Evolutionary conservation across 2,113 vertebrate species (phyloP).

Genomic region (Lycocorax pyrrhopterus): DNA sequence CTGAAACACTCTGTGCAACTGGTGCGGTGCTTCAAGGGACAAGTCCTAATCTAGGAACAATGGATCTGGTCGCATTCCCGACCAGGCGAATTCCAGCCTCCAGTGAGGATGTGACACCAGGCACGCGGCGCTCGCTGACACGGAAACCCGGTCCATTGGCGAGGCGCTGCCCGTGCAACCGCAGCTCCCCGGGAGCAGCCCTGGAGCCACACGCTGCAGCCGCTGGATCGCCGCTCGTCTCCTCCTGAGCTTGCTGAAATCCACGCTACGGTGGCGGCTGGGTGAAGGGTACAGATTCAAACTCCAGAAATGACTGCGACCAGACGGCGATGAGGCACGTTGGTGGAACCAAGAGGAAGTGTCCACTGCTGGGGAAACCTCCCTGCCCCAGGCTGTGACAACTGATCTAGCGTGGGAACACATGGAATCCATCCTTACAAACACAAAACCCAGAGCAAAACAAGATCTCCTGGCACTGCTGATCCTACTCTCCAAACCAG

Average conservation of each 20-base stretch:
- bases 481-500: not conserved
- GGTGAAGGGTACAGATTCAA: not conserved
- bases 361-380: not conserved
- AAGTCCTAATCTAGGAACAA: not conserved
- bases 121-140: not conserved
- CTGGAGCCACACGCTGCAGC: not conserved
- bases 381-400: not conserved
- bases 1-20: not conserved
- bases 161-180: not conserved
- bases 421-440: not conserved
- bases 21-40: not conserved
- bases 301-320: not conserved
- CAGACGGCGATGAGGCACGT: fast-evolving
- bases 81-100: not conserved
- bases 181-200: not conserved
- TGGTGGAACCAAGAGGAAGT: not conserved
- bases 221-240: fast-evolving
- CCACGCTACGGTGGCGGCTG: fast-evolving
- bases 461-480: not conserved
- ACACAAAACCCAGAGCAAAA: not conserved
- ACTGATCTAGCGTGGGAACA: not conserved
- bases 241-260: not conserved
- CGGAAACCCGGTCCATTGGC: fast-evolving
- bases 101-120: not conserved
- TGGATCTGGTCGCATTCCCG: not conserved